phyloP scores from a whole-genome alignment of 1,140 invertebrate species.

The Trichonephila clavata region DNA sequence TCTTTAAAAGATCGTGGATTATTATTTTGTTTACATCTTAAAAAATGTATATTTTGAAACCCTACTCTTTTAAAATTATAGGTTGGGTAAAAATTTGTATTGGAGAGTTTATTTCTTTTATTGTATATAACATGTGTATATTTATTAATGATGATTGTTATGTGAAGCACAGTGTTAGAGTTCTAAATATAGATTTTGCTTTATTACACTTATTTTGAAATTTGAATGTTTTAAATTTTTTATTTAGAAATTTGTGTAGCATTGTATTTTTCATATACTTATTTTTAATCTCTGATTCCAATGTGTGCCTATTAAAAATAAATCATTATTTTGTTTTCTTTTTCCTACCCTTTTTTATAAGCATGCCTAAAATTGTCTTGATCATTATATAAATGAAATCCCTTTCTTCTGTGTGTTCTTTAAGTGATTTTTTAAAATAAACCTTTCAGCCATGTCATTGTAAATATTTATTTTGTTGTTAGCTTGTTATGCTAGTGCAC shows the following conservation, averaged over 20 bases:
- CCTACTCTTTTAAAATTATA: not conserved
- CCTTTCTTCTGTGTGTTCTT: constrained; percentile 27
- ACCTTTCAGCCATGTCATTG: constrained; percentile 73
- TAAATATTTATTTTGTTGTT: constrained; percentile 68
- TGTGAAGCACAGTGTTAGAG: not conserved
- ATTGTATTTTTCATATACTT: not conserved
- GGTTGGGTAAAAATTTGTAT: not conserved
- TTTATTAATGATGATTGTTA: not conserved
- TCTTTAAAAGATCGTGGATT: not conserved
- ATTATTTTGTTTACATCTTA: not conserved
- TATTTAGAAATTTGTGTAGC: constrained; percentile 15
- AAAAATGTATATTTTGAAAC: not conserved
- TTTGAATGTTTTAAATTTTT: not conserved
- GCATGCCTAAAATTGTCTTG: constrained; percentile 31
- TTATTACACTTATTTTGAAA: not conserved
- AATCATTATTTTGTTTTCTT: not conserved
- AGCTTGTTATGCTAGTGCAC: constrained; percentile 77
- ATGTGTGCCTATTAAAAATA: not conserved
- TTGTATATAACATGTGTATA: not conserved
- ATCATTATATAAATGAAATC: not conserved
- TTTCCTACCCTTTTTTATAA: constrained; percentile 18
- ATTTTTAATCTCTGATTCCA: not conserved
- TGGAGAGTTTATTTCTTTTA: not conserved
- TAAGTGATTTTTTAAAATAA: constrained; percentile 4
- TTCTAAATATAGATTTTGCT: not conserved